Base-by-base conservation (phyloP, 2,888 invertebrate species). In the Crossocerus cetratus region DNA sequence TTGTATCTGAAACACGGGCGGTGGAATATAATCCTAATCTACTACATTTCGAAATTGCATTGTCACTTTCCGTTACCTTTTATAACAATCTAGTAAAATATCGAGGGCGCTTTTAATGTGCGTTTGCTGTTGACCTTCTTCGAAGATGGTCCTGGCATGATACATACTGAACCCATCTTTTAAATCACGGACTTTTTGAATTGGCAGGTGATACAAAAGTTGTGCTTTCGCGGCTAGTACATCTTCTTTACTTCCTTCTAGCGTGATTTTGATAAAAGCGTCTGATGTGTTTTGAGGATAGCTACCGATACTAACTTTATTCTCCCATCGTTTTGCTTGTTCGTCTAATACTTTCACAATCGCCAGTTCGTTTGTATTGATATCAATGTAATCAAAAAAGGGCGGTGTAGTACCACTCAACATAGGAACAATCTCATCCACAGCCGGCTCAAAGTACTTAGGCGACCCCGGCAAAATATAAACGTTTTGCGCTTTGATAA, bases 381-480 rank as follows among this genome's bases (percentile, higher is more conserved):
- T 44, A 54, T 87, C 83, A 61, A 88, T 61, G 23, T 75, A 69
- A 57, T 79, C 83, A 22, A 62, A 69, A 53, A 83, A 74, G 8
- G 80, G 56, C 5, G 76, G 72, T 11, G 18, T 44, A 5, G 63
- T 63, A n/a, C 70, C 63, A 22, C 73, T 68, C 3, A 87, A 57
- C 56, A 55, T 55, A 2, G 83, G 63, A 21, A 85, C 45, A 57
- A 87, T 86, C 44, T 69, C 69, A 11, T 85, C 80, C 2, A 85
- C 68, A n/a, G 88, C 85, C 2, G 81, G 76, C 64, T 89, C 79
- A 62, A 91, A 87, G 76, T 88, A 90, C 65, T 89, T 87, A 0
- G 94, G 94, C 16, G 94, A 92, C 2, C 94, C 94, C 18, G 94
- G 94, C 69, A 94, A 91, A 8, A 93, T 88, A 78, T 92, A 92